Percentiles rank a stretch among this genome's conserved stretches.
phyloP scores from a whole-genome alignment of 2,113 vertebrate genomes.

The Lagopus muta region DNA sequence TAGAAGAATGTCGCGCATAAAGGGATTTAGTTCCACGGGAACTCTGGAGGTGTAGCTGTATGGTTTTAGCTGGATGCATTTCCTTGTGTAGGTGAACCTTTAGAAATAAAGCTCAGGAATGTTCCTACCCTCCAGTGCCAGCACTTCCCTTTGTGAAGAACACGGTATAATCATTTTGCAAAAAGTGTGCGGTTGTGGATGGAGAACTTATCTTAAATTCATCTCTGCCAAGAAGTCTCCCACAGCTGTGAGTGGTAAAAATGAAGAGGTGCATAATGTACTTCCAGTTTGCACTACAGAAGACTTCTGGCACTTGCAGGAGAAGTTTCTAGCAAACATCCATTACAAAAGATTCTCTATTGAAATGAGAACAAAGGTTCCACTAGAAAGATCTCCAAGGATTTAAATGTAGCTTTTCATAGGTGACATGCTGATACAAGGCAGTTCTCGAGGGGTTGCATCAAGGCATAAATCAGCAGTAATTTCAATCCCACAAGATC shows the following conservation, averaged over 20 bases:
- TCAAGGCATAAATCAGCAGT: constrained; percentile 53
- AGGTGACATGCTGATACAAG: constrained; percentile 62
- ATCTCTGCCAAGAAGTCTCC: neutral
- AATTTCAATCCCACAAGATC: constrained; percentile 58
- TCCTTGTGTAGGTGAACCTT: neutral
- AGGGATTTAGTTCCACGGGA: neutral
- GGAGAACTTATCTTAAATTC: neutral
- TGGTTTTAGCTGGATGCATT: neutral
- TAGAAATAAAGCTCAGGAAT: neutral
- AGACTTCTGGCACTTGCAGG: neutral
- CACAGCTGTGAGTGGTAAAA: neutral
- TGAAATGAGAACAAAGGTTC: constrained; percentile 43
- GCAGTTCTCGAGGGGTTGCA: constrained; percentile 7
- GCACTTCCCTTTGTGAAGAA: neutral
- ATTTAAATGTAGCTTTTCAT: constrained; percentile 53
- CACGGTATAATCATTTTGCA: neutral
- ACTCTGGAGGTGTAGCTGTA: neutral
- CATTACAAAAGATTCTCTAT: constrained; percentile 40
- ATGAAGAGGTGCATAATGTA: neutral
- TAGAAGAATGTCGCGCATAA: neutral
- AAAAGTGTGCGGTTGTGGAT: neutral
- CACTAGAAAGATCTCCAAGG: constrained; percentile 49
- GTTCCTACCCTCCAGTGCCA: neutral
- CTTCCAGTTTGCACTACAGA: constrained; percentile 28
- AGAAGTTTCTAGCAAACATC: constrained; percentile 59